Conservation (phyloP, 2,888 invertebrate genomes). For the Sussaba pulchella region DNA sequence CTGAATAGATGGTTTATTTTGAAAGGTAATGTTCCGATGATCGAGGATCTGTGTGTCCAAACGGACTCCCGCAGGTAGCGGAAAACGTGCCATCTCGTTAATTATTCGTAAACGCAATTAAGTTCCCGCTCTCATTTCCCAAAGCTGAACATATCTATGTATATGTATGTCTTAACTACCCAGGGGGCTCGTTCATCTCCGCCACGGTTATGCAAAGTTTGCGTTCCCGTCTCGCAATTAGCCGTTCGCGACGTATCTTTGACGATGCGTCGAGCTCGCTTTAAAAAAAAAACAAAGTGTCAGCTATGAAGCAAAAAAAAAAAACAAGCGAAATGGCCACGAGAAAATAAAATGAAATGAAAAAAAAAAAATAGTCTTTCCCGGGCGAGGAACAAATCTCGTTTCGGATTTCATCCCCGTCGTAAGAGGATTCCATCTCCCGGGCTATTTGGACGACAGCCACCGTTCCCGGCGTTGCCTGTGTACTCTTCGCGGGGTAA, state of each 20-base stretch:
- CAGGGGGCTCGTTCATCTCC: constrained; percentile 15
- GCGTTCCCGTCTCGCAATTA: constrained; percentile 48
- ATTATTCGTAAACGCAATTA: constrained; percentile 48
- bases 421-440: constrained; percentile 64
- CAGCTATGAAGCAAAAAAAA: constrained; percentile 2
- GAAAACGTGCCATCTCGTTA: constrained; percentile 26
- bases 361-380: constrained; percentile 34
- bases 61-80: constrained; percentile 13
- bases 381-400: constrained; percentile 52
- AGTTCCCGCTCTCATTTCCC: constrained; percentile 27
- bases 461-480: constrained; percentile 31
- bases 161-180: background rate
- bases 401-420: constrained; percentile 65
- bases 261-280: constrained; percentile 35
- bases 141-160: constrained; percentile 28
- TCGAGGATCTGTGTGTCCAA: background rate
- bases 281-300: background rate
- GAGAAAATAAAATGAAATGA: constrained; percentile 18
- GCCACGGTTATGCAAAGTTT: constrained; percentile 54
- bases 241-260: constrained; percentile 46
- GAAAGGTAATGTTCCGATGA: background rate
- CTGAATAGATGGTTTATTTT: background rate
- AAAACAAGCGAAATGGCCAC: background rate
- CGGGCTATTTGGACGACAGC: constrained; percentile 64
- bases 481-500: constrained; percentile 39